Conservation (phyloP, 2,888 invertebrate species). For the Aspidapion aeneum region DNA sequence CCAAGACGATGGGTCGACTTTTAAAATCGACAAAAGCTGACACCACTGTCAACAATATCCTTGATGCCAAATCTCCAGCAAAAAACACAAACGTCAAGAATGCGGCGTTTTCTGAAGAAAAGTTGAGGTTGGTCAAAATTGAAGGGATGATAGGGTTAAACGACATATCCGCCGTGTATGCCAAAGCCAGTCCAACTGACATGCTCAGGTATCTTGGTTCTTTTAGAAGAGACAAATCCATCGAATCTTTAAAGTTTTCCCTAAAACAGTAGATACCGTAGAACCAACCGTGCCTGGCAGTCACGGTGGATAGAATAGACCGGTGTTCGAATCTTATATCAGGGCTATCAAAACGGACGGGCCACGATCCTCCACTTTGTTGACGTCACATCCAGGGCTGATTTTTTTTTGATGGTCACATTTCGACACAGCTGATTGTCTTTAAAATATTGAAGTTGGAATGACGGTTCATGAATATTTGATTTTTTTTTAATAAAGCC, state of each 20-base stretch:
- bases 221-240: slow-evolving; percentile 61
- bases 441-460: too few species aligned
- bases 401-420: too few species aligned
- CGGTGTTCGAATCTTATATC: too few species aligned
- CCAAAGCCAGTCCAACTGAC: slow-evolving; percentile 64
- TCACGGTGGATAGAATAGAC: too few species aligned
- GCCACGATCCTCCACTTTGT: too few species aligned
- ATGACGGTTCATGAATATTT: too few species aligned
- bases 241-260: slow-evolving; percentile 55
- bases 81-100: slow-evolving; percentile 67
- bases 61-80: slow-evolving; percentile 62
- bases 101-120: slow-evolving; percentile 58
- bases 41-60: slow-evolving; percentile 59
- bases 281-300: too few species aligned
- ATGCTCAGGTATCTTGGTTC: slow-evolving; percentile 65
- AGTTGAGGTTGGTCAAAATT: slow-evolving; percentile 56
- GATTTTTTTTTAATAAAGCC: too few species aligned
- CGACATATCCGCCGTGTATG: slow-evolving; percentile 65
- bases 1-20: slow-evolving; percentile 62
- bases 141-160: slow-evolving; percentile 69
- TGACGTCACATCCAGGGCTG: too few species aligned
- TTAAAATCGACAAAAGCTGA: slow-evolving; percentile 60
- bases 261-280: slow-evolving; percentile 38
- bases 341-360: too few species aligned
- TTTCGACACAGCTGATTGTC: too few species aligned